These are phyloP conservation scores for Melinopterus prodromus DNA, from an alignment of 2,888 invertebrate genomes.

Conservation along the genomic window DNA sequence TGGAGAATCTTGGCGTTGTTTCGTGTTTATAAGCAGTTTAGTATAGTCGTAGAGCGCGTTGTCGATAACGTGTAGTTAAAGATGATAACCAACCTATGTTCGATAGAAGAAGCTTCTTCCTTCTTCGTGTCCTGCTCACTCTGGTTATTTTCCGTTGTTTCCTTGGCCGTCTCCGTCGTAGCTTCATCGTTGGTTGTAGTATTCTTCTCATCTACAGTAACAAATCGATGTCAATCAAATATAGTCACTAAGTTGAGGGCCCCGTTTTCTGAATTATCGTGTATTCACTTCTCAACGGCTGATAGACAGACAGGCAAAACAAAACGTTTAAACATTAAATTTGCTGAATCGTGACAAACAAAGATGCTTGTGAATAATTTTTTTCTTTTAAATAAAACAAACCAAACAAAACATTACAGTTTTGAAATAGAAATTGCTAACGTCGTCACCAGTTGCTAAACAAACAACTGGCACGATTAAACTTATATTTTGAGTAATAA, in stretches of 20 bases:
- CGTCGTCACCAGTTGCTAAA: no score
- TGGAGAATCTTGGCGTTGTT: conserved; percentile 10
- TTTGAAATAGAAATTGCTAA: neutral
- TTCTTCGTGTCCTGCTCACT: conserved; percentile 42
- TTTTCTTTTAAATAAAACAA: neutral
- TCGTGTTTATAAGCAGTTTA: conserved; percentile 20
- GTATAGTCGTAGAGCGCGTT: conserved; percentile 10
- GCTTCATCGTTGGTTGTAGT: conserved; percentile 42
- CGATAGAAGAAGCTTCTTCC: conserved; percentile 40
- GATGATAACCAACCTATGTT: conserved; percentile 45
- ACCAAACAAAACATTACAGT: neutral
- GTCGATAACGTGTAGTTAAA: conserved; percentile 23
- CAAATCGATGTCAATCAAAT: conserved; percentile 48
- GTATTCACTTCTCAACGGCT: conserved; percentile 35
- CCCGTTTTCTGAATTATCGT: conserved; percentile 33
- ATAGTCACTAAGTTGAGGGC: conserved; percentile 44
- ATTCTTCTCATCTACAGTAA: conserved; percentile 51
- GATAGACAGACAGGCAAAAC: neutral
- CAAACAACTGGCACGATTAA: no score
- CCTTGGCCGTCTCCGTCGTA: conserved; percentile 36
- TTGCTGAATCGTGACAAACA: neutral
- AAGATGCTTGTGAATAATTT: neutral
- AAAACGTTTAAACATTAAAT: neutral
- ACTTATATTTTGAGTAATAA: neutral
- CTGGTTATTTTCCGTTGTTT: conserved; percentile 33